Evolutionary conservation across 2,888 invertebrate species (phyloP).

Genomic region (Iphiclides podalirius): DNA sequence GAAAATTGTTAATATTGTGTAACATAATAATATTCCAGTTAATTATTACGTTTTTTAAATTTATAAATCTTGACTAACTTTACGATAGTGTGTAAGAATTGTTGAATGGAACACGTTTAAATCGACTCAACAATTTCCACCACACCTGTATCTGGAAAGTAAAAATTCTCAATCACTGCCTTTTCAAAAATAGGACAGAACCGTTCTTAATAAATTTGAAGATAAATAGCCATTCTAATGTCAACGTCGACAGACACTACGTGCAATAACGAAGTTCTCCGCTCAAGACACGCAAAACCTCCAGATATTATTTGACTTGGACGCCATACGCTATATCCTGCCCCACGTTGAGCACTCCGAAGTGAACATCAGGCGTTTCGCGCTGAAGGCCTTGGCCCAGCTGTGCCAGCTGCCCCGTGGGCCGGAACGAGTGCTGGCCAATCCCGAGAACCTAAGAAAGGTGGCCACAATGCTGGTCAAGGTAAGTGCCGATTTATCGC

Average conservation of each 20-base stretch:
- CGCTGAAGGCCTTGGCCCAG: slow-evolving; percentile 74
- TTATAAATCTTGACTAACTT: no score
- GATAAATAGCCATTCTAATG: no score
- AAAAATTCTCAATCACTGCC: no score
- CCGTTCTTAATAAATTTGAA: no score
- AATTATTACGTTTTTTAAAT: no score
- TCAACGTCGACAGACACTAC: slow-evolving; percentile 50
- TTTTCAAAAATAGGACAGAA: no score
- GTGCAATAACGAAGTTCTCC: slow-evolving; percentile 68
- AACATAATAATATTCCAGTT: no score
- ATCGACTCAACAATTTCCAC: no score
- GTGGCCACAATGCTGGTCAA: slow-evolving; percentile 61
- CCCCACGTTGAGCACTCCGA: slow-evolving; percentile 61
- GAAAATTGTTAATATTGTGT: no score
- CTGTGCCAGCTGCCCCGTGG: slow-evolving; percentile 69
- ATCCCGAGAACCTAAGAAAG: slow-evolving; percentile 57
- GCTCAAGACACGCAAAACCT: slow-evolving; percentile 65
- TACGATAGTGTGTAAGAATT: no score
- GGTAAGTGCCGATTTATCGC: slow-evolving; percentile 40
- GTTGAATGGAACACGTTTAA: no score
- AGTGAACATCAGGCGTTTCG: slow-evolving; percentile 68
- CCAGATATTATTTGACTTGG: slow-evolving; percentile 47
- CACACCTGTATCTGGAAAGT: no score
- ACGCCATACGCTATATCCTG: slow-evolving; percentile 57
- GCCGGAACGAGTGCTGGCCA: slow-evolving; percentile 61